Base-by-base conservation (phyloP, 2,113 vertebrate species). In the Ranitomeya imitator region DNA sequence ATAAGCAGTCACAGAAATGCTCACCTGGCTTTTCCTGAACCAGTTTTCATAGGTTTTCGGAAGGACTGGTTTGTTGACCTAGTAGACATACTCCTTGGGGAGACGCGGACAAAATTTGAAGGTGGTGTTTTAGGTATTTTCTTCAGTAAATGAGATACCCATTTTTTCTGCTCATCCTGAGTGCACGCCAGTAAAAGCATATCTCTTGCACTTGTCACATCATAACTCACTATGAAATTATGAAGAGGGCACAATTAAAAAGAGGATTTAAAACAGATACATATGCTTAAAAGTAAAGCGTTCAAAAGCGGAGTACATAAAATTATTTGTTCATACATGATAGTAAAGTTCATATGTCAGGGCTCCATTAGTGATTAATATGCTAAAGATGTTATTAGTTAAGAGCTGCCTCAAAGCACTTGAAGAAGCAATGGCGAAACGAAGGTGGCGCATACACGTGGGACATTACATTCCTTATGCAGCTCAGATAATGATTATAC, bases 161-260 rank as follows among this genome's bases (percentile, higher is more conserved):
- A 99, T 90, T 98, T 99, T 93, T 99, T 99, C 93, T 99, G 98
- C 93, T 99, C 98, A 55, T 99, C 98, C 92, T 99, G 97, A 92
- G 97, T 96, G 90, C 97, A 93, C 10, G 98, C 98, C 93, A 99
- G 90, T 84, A 99, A 93, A 89, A 99, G 95, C 97, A 99, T 97
- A 94, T 99, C 97, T 92, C 97, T 96, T 91, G 98, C 98, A 89
- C 97, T 97, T 90, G 98, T 99, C 92, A 99, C 96, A 79, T 99
- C 98, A 0, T 99, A 99, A 95, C 98, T 99, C 92, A 99, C 98
- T 99, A 84, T 7, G 18, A 76, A 51, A 76, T 76, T 7, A 12
- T 37, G 14, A 18, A 74, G 14, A 8, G 26, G 31, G 15, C 0
- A 15, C 15, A 45, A 76, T 37, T 52, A 21, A 9, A 21, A 9